A percentile compares a stretch with the other conserved stretches of the same genome.
These are phyloP conservation scores for Penaeus chinensis DNA, from an alignment of 1,140 invertebrate species.

Conservation along the genomic window DNA sequence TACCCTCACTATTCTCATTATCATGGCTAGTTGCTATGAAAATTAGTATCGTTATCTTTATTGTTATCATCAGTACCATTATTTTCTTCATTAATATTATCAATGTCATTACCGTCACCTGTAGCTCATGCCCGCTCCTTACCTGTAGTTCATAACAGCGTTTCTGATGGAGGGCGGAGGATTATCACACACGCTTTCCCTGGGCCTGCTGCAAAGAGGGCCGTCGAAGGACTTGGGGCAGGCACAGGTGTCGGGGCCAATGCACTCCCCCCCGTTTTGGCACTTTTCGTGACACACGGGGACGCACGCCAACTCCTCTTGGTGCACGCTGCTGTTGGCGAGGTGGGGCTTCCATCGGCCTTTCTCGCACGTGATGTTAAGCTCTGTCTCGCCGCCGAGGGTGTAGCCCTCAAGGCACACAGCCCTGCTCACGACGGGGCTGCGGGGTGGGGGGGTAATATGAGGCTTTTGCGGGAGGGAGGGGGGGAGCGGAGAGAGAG, in stretches of 20 bases:
- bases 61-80: too few relatives aligned
- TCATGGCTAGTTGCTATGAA: too few relatives aligned
- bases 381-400: neutral
- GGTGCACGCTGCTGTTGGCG: neutral
- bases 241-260: conserved; percentile 12
- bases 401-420: conserved; percentile 6
- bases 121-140: neutral
- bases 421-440: neutral
- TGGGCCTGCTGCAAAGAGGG: neutral
- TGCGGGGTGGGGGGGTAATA: neutral
- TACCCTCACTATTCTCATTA: too few relatives aligned
- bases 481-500: too few relatives aligned
- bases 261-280: neutral
- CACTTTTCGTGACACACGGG: conserved; percentile 19
- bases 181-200: neutral
- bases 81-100: neutral
- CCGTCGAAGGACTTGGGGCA: conserved; percentile 25
- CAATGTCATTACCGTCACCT: neutral
- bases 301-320: neutral
- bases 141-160: conserved; percentile 28
- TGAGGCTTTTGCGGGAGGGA: too few relatives aligned
- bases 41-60: too few relatives aligned
- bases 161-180: conserved; percentile 10
- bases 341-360: neutral
- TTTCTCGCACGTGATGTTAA: conserved; percentile 21